Evolutionary conservation across 2,113 vertebrate genomes (phyloP).

Genomic region (Passer domesticus): DNA sequence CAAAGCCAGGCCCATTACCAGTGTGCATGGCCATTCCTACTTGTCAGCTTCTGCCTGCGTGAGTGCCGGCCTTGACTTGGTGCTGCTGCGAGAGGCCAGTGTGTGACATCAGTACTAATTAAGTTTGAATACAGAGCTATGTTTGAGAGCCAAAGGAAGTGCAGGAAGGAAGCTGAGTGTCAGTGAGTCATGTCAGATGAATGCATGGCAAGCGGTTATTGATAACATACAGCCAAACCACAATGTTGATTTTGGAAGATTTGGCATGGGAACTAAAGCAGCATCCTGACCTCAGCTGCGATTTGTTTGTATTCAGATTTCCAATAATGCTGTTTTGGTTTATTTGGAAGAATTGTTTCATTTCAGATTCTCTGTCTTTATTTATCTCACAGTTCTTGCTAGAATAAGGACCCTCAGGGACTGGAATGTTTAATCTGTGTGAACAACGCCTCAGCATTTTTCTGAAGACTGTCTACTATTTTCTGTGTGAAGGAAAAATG

Average conservation of each 20-base stretch:
- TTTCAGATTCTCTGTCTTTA: constrained; percentile 34
- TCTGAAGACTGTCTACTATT: constrained; percentile 54
- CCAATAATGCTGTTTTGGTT: constrained; percentile 31
- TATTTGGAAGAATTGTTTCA: constrained; percentile 5
- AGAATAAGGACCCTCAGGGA: constrained; percentile 7
- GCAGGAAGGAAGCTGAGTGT: constrained; percentile 72
- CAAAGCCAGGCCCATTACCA: not conserved
- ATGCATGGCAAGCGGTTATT: constrained; percentile 60
- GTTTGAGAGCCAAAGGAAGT: constrained; percentile 62
- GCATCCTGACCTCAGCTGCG: constrained; percentile 31
- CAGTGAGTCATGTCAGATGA: constrained; percentile 72
- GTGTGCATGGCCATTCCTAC: not conserved
- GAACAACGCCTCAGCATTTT: constrained; percentile 45
- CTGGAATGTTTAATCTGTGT: not conserved
- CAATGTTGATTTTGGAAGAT: constrained; percentile 78
- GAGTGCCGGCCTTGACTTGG: not conserved
- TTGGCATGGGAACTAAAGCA: constrained; percentile 72
- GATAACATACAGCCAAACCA: constrained; percentile 68
- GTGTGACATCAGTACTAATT: constrained; percentile 51
- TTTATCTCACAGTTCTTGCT: constrained; percentile 46
- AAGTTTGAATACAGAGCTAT: constrained; percentile 26
- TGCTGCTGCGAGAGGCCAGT: not conserved
- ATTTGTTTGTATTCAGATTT: constrained; percentile 66
- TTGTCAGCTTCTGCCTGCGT: not conserved
- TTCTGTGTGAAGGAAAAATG: constrained; percentile 57